Evolutionary conservation across 2,888 invertebrate species (phyloP).

Genomic region (Muscina levida): DNA sequence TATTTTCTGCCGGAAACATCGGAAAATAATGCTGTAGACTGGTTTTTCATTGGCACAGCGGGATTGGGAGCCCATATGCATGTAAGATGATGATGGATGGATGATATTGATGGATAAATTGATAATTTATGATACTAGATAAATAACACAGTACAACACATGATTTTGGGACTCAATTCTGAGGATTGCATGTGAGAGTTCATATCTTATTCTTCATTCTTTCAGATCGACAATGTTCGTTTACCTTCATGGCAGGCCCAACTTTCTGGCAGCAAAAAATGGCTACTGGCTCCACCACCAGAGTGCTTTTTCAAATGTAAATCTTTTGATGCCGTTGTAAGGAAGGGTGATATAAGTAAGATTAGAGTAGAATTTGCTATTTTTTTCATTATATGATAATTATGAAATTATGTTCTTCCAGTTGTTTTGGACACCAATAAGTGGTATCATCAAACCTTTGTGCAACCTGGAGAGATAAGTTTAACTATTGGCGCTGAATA

Average conservation of each 20-base stretch:
- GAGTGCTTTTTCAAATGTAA: slow-evolving; percentile 92
- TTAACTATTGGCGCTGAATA: slow-evolving; percentile 98
- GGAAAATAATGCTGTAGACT: slow-evolving; percentile 94
- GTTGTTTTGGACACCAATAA: slow-evolving; percentile 96
- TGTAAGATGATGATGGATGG: slow-evolving; percentile 82
- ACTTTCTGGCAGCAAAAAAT: slow-evolving; percentile 91
- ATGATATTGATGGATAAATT: too few species aligned
- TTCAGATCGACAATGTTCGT: slow-evolving; percentile 94
- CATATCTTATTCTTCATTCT: too few species aligned
- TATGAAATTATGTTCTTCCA: slow-evolving; percentile 78
- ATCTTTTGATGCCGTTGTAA: slow-evolving; percentile 83
- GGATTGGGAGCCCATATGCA: slow-evolving; percentile 98
- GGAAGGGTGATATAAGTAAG: slow-evolving; percentile 94
- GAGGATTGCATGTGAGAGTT: too few species aligned
- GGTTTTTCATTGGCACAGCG: slow-evolving; percentile 98
- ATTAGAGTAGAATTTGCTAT: slow-evolving; percentile 27
- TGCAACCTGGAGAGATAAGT: slow-evolving; percentile 93
- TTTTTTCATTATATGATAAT: too few species aligned
- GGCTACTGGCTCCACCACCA: slow-evolving; percentile 94
- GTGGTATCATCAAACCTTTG: slow-evolving; percentile 96
- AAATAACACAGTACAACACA: too few species aligned
- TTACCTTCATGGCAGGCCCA: slow-evolving; percentile 99
- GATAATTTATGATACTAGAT: too few species aligned
- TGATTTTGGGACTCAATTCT: too few species aligned
- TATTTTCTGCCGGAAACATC: slow-evolving; percentile 93